phyloP scores from a whole-genome alignment of 2,888 invertebrate species.

The Melangyna quadrimaculata region DNA sequence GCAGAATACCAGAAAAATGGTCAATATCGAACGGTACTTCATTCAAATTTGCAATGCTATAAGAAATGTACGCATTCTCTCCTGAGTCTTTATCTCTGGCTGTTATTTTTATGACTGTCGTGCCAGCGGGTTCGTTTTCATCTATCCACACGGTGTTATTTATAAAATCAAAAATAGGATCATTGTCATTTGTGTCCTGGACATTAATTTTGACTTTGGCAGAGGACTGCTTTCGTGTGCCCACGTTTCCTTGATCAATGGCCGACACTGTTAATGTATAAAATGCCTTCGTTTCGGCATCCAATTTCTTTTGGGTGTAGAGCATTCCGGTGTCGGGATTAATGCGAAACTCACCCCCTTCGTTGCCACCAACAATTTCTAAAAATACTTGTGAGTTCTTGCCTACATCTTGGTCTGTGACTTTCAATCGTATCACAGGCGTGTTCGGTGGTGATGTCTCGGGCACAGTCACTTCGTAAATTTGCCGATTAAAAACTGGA shows the following conservation, averaged over 20 bases:
- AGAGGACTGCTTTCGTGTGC: slow-evolving; percentile 91
- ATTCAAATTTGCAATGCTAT: slow-evolving; percentile 94
- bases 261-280: slow-evolving; percentile 95
- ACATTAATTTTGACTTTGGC: slow-evolving; percentile 95
- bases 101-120: slow-evolving; percentile 90
- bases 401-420: slow-evolving; percentile 92
- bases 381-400: slow-evolving; percentile 92
- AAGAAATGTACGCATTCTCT: slow-evolving; percentile 97
- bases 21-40: slow-evolving; percentile 97
- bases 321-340: slow-evolving; percentile 94
- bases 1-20: slow-evolving; percentile 95
- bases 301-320: slow-evolving; percentile 90
- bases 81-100: slow-evolving; percentile 95
- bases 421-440: slow-evolving; percentile 92
- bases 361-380: slow-evolving; percentile 95
- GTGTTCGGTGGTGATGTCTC: slow-evolving; percentile 95
- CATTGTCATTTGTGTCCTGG: slow-evolving; percentile 96
- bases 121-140: slow-evolving; percentile 94
- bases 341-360: slow-evolving; percentile 92
- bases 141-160: slow-evolving; percentile 88
- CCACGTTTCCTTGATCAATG: slow-evolving; percentile 92
- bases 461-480: slow-evolving; percentile 92
- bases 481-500: slow-evolving; percentile 92
- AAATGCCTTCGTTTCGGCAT: slow-evolving; percentile 91
- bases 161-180: slow-evolving; percentile 90